A percentile compares a stretch with the other conserved stretches of the same genome.
Evolutionary conservation across 2,797 vertebrate species (phyloP).

Genomic region (Decapterus maruadsi): DNA sequence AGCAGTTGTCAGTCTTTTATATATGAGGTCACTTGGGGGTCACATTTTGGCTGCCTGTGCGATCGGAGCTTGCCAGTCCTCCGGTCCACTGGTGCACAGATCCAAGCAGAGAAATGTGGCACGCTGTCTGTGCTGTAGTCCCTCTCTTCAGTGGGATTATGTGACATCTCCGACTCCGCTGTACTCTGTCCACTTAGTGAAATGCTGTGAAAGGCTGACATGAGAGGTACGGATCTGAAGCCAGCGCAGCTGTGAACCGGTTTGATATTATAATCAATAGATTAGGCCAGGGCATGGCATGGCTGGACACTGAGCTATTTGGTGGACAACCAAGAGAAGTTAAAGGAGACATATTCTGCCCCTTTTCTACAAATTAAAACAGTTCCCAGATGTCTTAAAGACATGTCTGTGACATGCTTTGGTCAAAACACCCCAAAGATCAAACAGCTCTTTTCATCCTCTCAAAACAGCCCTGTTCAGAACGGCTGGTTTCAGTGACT

Average conservation of each 20-base stretch:
- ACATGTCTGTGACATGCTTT: too few species aligned
- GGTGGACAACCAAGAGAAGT: slow-evolving; percentile 24
- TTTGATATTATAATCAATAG: slow-evolving; percentile 56
- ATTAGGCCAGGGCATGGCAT: slow-evolving; percentile 7
- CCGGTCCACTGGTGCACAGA: slow-evolving; percentile 28
- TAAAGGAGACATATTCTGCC: too few species aligned
- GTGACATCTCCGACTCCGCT: slow-evolving; percentile 54
- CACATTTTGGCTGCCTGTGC: slow-evolving; percentile 61
- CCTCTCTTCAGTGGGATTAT: slow-evolving; percentile 65
- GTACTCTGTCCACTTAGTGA: slow-evolving; percentile 26
- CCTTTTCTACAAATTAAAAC: too few species aligned
- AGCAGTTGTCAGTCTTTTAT: slow-evolving; percentile 45
- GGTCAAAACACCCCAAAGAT: too few species aligned
- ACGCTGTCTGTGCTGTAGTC: slow-evolving; percentile 73
- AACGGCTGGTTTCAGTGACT: too few species aligned
- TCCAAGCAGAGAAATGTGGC: slow-evolving; percentile 68
- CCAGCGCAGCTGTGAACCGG: slow-evolving; percentile 29
- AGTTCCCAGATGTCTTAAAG: too few species aligned
- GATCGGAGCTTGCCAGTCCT: slow-evolving; percentile 55
- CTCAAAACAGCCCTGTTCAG: too few species aligned
- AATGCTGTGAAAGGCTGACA: slow-evolving; percentile 24
- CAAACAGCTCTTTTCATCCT: too few species aligned
- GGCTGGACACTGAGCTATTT: slow-evolving; percentile 22
- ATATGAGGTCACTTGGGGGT: slow-evolving; percentile 56
- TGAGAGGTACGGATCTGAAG: slow-evolving; percentile 14